Evolutionary conservation across 2,797 vertebrate species (phyloP).

Genomic region (Chelmon rostratus): DNA sequence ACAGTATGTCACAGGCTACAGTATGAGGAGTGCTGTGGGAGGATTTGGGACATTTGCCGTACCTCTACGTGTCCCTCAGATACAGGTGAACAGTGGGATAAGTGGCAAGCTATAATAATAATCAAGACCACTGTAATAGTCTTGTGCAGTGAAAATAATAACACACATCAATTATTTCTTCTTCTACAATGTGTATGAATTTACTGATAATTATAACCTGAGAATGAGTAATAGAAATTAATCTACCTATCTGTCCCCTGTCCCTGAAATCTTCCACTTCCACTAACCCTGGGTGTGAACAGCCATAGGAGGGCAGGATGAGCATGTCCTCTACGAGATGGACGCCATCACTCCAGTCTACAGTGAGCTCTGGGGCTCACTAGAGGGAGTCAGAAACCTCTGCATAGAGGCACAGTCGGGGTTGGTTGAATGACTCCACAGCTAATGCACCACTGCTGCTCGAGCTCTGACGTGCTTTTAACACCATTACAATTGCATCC

Average conservation of each 20-base stretch:
- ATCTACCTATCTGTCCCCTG: slow-evolving; percentile 18
- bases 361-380: slow-evolving; percentile 84
- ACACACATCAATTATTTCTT: slow-evolving; percentile 24
- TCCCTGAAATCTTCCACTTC: slow-evolving; percentile 28
- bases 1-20: slow-evolving; percentile 57
- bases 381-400: slow-evolving; percentile 87
- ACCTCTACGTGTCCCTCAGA: slow-evolving; percentile 60
- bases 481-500: slow-evolving; percentile 70
- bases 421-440: slow-evolving; percentile 78
- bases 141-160: slow-evolving; percentile 17
- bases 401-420: slow-evolving; percentile 75
- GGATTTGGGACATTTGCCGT: slow-evolving; percentile 35
- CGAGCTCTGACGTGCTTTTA: slow-evolving; percentile 70
- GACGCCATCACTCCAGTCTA: slow-evolving; percentile 74
- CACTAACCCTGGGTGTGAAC: slow-evolving; percentile 47
- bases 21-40: slow-evolving; percentile 37
- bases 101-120: slow-evolving; percentile 26
- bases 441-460: slow-evolving; percentile 83
- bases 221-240: slow-evolving; percentile 18
- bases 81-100: slow-evolving; percentile 42
- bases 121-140: slow-evolving; percentile 22
- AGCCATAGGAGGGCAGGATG: slow-evolving; percentile 55
- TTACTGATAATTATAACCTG: slow-evolving; percentile 22
- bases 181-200: neutral
- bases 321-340: slow-evolving; percentile 67